A percentile compares a stretch with the other conserved stretches of the same genome.
Conservation (phyloP, 2,888 invertebrate genomes). For the Aporophyla lueneburgensis region DNA sequence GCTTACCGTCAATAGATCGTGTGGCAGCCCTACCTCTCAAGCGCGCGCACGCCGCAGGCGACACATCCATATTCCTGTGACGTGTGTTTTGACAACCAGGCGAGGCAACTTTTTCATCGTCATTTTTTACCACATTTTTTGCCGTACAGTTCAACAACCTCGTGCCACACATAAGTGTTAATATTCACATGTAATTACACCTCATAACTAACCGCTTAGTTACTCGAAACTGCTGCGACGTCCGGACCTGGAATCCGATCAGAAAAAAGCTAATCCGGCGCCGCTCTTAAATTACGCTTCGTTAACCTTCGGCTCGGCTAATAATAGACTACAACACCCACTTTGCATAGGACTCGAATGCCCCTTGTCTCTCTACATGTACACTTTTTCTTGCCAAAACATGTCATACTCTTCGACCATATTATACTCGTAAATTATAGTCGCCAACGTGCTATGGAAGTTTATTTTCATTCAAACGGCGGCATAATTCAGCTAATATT, state of each 20-base stretch:
- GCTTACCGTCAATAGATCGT: constrained; percentile 7
- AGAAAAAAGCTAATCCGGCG: constrained; percentile 83
- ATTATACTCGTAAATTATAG: constrained; percentile 66
- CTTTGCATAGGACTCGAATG: constrained; percentile 71
- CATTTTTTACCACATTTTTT: constrained; percentile 80
- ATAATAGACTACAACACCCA: constrained; percentile 71
- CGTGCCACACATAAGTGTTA: constrained; percentile 78
- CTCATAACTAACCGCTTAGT: constrained; percentile 86
- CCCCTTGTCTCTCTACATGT: constrained; percentile 82
- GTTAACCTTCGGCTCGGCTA: constrained; percentile 78
- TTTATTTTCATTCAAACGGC: constrained; percentile 52
- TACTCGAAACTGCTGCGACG: constrained; percentile 85
- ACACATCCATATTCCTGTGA: constrained; percentile 89
- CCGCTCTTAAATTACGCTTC: constrained; percentile 81
- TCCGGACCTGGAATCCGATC: constrained; percentile 75
- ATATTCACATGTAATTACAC: constrained; percentile 87
- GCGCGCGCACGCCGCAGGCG: constrained; percentile 79
- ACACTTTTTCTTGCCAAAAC: constrained; percentile 83
- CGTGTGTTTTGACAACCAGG: constrained; percentile 87
- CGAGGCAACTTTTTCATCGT: constrained; percentile 78
- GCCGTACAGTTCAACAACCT: constrained; percentile 80
- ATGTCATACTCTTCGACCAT: constrained; percentile 72
- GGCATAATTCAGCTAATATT: constrained; percentile 55
- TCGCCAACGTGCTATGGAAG: constrained; percentile 57
- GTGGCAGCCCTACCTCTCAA: constrained; percentile 70